phyloP scores from a whole-genome alignment of 2,888 invertebrate species.

The Zhuqinia jingwanae region DNA sequence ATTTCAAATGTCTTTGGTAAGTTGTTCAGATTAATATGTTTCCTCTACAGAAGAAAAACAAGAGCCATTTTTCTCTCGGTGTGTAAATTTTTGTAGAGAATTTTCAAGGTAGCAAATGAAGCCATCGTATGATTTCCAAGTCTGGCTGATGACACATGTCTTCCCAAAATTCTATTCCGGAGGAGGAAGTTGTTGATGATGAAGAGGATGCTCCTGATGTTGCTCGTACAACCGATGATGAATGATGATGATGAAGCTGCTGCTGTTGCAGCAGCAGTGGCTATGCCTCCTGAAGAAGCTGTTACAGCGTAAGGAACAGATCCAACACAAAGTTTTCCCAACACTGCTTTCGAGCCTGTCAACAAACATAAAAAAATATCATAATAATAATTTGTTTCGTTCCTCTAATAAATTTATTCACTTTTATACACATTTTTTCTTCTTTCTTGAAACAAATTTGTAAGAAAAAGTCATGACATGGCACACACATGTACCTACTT shows the following conservation, averaged over 20 bases:
- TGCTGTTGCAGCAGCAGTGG: slow-evolving; percentile 84
- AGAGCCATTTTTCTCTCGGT: not conserved
- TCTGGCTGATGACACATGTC: slow-evolving; percentile 79
- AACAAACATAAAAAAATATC: not conserved
- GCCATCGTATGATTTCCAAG: slow-evolving; percentile 76
- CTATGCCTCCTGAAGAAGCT: slow-evolving; percentile 44
- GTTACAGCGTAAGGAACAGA: slow-evolving; percentile 80
- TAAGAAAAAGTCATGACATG: slow-evolving; percentile 1
- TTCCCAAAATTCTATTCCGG: slow-evolving; percentile 78
- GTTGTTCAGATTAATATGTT: not conserved
- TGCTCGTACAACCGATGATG: not conserved
- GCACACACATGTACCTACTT: no score
- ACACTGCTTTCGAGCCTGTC: slow-evolving; percentile 85
- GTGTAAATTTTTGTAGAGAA: not conserved
- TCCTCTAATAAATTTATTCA: not conserved
- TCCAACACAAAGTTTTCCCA: slow-evolving; percentile 86
- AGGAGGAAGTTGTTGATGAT: slow-evolving; percentile 81
- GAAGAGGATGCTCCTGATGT: slow-evolving; percentile 76
- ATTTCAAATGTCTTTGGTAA: not conserved
- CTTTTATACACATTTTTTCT: not conserved
- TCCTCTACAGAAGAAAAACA: not conserved
- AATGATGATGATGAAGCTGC: no score
- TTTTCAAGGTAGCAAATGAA: slow-evolving; percentile 73
- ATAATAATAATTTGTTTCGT: not conserved
- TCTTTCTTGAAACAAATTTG: not conserved